These are phyloP conservation scores for Coenonympha glycerion DNA, from an alignment of 2,888 invertebrate species.

Conservation along the genomic window DNA sequence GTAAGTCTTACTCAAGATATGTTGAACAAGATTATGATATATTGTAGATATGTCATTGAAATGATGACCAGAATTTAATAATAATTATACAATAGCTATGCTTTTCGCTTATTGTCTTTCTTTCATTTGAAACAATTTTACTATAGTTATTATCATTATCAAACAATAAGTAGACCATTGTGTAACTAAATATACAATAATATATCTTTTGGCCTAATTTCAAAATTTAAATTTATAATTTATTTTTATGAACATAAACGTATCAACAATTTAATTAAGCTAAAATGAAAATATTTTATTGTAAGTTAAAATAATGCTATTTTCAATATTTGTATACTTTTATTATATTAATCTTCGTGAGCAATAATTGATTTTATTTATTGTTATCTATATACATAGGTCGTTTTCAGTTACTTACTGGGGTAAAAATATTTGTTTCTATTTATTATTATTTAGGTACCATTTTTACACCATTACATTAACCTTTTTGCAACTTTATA, in stretches of 20 bases:
- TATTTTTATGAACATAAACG: neutral
- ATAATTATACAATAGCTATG: conserved; percentile 11
- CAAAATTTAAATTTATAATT: neutral
- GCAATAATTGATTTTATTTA: conserved; percentile 21
- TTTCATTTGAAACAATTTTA: conserved; percentile 26
- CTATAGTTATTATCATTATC: neutral
- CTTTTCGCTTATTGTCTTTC: conserved; percentile 37
- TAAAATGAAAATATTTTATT: too few relatives aligned
- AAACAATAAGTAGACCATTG: too few relatives aligned
- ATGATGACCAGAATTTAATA: neutral
- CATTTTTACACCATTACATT: conserved; percentile 18
- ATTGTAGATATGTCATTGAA: neutral
- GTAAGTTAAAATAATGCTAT: too few relatives aligned
- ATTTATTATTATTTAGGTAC: conserved; percentile 6
- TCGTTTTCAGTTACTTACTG: conserved; percentile 19
- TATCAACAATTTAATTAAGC: too few relatives aligned
- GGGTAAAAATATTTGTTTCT: conserved; percentile 25
- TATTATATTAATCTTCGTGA: neutral
- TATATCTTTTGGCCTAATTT: neutral
- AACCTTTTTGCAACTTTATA: conserved; percentile 27
- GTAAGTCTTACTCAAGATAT: too few relatives aligned
- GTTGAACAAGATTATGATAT: neutral
- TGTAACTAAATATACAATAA: too few relatives aligned
- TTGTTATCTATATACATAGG: conserved; percentile 21
- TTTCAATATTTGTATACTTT: conserved; percentile 3